phyloP scores from a whole-genome alignment of 2,797 vertebrate species.

The Fratercula arctica region DNA sequence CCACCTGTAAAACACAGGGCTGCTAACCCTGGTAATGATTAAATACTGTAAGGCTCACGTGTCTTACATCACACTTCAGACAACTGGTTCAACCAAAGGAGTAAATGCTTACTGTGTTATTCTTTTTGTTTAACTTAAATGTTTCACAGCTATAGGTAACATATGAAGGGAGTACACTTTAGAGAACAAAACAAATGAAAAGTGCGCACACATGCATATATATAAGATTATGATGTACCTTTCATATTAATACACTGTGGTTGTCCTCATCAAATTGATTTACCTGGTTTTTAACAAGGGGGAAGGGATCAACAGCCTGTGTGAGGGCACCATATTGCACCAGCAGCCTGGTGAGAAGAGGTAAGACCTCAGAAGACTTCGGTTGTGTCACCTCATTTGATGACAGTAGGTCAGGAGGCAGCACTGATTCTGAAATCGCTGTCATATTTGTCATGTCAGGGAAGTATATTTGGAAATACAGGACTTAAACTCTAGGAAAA shows the following conservation, averaged over 20 bases:
- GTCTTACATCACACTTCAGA: background rate
- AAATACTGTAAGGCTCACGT: background rate
- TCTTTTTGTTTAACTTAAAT: background rate
- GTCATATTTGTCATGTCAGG: background rate
- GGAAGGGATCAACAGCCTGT: background rate
- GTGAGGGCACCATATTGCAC: background rate
- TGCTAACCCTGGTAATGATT: background rate
- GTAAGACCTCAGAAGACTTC: background rate
- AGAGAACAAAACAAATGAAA: background rate
- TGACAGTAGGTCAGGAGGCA: background rate
- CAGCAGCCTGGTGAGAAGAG: background rate
- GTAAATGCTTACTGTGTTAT: background rate
- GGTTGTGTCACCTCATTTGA: background rate
- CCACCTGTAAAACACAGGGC: background rate
- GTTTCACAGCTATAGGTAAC: background rate
- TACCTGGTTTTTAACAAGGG: background rate
- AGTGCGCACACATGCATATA: background rate
- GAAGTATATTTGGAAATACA: background rate
- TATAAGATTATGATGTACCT: background rate
- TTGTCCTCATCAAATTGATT: background rate
- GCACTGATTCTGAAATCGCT: background rate
- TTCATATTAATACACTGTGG: background rate
- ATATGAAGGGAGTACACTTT: background rate
- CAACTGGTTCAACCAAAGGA: background rate
- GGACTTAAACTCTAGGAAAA: background rate